Evolutionary conservation across 2,888 invertebrate genomes (phyloP).

Genomic region (Acleris emargana): DNA sequence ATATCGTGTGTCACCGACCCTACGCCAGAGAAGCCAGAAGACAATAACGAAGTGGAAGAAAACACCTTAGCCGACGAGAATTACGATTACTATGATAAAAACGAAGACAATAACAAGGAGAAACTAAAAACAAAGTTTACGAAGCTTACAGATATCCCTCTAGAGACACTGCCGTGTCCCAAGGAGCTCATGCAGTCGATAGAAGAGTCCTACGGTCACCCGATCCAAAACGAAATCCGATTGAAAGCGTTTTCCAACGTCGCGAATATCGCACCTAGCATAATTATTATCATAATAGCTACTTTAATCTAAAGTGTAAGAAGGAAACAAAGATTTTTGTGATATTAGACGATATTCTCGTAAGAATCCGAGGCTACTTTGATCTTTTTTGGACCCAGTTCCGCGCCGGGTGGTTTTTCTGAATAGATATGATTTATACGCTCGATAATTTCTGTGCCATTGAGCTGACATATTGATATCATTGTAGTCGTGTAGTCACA

Average conservation of each 20-base stretch:
- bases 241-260: slow-evolving; percentile 71
- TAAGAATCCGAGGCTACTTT: slow-evolving; percentile 53
- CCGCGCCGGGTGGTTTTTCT: slow-evolving; percentile 16
- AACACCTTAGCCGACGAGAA: slow-evolving; percentile 65
- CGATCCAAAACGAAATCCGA: slow-evolving; percentile 77
- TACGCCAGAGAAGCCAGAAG: slow-evolving; percentile 59
- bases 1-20: slow-evolving; percentile 87
- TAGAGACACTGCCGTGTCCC: slow-evolving; percentile 75
- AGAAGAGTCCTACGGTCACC: slow-evolving; percentile 74
- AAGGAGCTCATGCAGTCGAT: slow-evolving; percentile 74
- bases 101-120: slow-evolving; percentile 62
- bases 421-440: slow-evolving; percentile 18
- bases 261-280: slow-evolving; percentile 53
- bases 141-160: slow-evolving; percentile 69
- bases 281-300: slow-evolving; percentile 51
- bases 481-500: slow-evolving; percentile 17
- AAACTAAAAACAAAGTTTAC: slow-evolving; percentile 60
- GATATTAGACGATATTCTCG: slow-evolving; percentile 73
- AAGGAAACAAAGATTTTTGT: slow-evolving; percentile 66
- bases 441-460: slow-evolving; percentile 16
- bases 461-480: slow-evolving; percentile 26
- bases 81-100: slow-evolving; percentile 75
- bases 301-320: slow-evolving; percentile 45
- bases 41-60: slow-evolving; percentile 54
- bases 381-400: slow-evolving; percentile 8